These are phyloP conservation scores for Pipistrellus kuhlii DNA, from an alignment of 2,797 vertebrate species.

Conservation along the genomic window DNA sequence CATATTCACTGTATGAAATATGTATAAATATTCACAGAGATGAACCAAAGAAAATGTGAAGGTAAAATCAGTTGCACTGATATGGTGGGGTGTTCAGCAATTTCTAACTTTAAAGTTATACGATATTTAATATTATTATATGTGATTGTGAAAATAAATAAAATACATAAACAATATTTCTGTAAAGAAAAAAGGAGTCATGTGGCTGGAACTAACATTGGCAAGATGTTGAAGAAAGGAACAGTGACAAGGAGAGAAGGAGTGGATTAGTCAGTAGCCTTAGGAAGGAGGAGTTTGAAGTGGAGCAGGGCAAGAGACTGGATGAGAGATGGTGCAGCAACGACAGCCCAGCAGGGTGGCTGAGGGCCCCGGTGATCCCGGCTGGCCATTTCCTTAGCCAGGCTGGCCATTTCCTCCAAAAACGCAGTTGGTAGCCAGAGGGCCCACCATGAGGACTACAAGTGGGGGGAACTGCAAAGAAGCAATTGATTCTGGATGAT, in stretches of 20 bases:
- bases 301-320: not conserved
- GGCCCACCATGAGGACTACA: not conserved
- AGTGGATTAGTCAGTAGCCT: not conserved
- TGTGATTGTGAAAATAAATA: conserved; percentile 2
- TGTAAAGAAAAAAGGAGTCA: not conserved
- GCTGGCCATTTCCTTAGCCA: too few relatives aligned
- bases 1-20: not conserved
- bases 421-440: not conserved
- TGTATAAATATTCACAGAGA: not conserved
- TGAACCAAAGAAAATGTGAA: conserved; percentile 11
- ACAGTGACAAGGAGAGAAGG: not conserved
- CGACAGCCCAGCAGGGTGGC: not conserved
- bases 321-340: not conserved
- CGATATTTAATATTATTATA: conserved; percentile 9
- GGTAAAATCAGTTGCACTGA: not conserved
- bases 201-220: not conserved
- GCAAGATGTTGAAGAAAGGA: not conserved
- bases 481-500: not conserved
- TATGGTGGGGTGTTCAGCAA: not conserved
- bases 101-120: conserved; percentile 6
- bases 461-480: not conserved
- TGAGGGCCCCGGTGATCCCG: not conserved
- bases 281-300: not conserved
- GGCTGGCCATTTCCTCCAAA: not conserved
- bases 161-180: conserved; percentile 9